These are phyloP conservation scores for Corvus cornix DNA, from an alignment of 2,113 vertebrate species.

Conservation along the genomic window DNA sequence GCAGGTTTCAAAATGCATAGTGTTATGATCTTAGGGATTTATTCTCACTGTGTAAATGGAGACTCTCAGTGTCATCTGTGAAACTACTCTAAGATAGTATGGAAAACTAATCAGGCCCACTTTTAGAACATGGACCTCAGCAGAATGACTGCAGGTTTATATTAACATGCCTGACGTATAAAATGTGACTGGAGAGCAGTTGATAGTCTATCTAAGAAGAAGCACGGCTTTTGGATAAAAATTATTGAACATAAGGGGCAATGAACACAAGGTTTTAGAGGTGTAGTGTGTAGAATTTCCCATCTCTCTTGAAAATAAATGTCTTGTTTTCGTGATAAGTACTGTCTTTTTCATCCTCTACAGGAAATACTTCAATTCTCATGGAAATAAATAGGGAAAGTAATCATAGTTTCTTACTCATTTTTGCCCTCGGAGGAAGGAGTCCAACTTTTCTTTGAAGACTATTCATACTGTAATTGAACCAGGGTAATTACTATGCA, in stretches of 20 bases:
- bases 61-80: slow-evolving; percentile 1
- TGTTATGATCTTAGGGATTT: slow-evolving; percentile 26
- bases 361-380: background rate
- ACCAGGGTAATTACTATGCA: slow-evolving; percentile 7
- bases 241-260: slow-evolving; percentile 3
- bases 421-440: background rate
- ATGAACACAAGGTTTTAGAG: background rate
- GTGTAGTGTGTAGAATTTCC: background rate
- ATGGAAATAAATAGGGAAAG: background rate
- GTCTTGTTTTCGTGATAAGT: background rate
- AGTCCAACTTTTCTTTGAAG: slow-evolving; percentile 14
- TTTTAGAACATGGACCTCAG: background rate
- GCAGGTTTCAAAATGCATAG: slow-evolving; percentile 18
- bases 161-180: background rate
- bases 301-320: slow-evolving; percentile 5
- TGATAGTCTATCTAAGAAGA: background rate
- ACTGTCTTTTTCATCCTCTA: background rate
- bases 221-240: background rate
- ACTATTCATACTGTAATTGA: background rate
- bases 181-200: background rate
- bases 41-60: background rate
- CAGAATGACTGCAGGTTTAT: slow-evolving; percentile 16
- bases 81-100: background rate
- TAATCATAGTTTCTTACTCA: background rate
- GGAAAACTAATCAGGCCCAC: background rate